phyloP scores from a whole-genome alignment of 1,140 invertebrate species.

The Elysia chlorotica region DNA sequence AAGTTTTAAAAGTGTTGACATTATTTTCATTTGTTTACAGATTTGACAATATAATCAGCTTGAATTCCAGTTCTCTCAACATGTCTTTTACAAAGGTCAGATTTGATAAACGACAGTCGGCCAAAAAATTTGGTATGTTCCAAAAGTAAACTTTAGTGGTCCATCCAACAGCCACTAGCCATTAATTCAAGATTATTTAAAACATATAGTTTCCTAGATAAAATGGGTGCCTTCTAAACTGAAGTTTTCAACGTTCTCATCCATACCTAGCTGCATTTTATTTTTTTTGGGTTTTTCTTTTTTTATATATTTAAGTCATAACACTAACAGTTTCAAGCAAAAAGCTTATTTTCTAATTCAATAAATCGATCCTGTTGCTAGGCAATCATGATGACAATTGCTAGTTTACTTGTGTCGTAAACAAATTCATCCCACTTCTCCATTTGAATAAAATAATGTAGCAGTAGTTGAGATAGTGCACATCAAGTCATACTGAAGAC shows the following conservation, averaged over 20 bases:
- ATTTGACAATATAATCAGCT: slow-evolving; percentile 1
- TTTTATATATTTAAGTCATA: not conserved
- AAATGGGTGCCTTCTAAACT: not conserved
- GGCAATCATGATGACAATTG: too few species aligned
- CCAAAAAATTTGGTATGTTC: slow-evolving; percentile 36
- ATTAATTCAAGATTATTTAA: too few species aligned
- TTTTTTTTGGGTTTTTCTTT: not conserved
- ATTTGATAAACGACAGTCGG: slow-evolving; percentile 17
- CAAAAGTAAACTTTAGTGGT: not conserved
- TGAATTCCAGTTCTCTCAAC: not conserved
- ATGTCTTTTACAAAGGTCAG: not conserved
- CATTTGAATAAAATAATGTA: too few species aligned
- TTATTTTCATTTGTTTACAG: not conserved
- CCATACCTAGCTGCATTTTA: not conserved
- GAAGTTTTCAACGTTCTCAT: not conserved
- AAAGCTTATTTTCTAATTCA: too few species aligned
- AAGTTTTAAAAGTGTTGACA: too few species aligned
- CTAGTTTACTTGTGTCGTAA: too few species aligned
- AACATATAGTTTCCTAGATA: not conserved
- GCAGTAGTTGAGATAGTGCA: too few species aligned
- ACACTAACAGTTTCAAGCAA: too few species aligned
- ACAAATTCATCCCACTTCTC: too few species aligned
- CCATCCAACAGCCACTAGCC: not conserved
- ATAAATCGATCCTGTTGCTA: too few species aligned
- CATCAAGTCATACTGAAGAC: too few species aligned